These are phyloP conservation scores for Noctua janthe DNA, from an alignment of 2,888 invertebrate genomes.

Conservation along the genomic window DNA sequence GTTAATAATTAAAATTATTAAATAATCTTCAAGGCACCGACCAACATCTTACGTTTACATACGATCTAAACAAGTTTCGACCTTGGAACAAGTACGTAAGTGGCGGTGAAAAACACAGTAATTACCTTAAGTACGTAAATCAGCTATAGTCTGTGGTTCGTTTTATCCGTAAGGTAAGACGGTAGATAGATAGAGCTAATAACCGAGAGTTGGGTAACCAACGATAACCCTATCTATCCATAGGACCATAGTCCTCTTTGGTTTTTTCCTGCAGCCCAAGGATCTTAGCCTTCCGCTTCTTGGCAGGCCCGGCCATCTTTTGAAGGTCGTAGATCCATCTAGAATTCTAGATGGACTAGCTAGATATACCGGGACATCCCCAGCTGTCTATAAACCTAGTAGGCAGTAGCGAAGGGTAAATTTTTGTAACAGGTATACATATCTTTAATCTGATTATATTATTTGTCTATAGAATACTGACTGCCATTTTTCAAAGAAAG, in stretches of 20 bases:
- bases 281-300: neutral
- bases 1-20: neutral
- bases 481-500: no score
- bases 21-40: constrained; percentile 25
- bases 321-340: neutral
- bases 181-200: no score
- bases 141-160: constrained; percentile 7
- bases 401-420: no score
- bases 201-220: neutral
- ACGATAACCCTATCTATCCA: neutral
- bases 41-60: constrained; percentile 17
- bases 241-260: neutral
- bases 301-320: neutral
- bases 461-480: no score
- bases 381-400: neutral
- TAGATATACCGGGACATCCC: neutral
- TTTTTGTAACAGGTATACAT: no score
- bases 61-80: constrained; percentile 42
- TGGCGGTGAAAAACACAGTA: constrained; percentile 39
- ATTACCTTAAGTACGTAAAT: constrained; percentile 40
- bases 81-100: constrained; percentile 46
- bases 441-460: no score
- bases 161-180: neutral
- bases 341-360: neutral
- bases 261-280: neutral